phyloP scores from a whole-genome alignment of 2,113 vertebrate genomes.

The Lagopus muta region DNA sequence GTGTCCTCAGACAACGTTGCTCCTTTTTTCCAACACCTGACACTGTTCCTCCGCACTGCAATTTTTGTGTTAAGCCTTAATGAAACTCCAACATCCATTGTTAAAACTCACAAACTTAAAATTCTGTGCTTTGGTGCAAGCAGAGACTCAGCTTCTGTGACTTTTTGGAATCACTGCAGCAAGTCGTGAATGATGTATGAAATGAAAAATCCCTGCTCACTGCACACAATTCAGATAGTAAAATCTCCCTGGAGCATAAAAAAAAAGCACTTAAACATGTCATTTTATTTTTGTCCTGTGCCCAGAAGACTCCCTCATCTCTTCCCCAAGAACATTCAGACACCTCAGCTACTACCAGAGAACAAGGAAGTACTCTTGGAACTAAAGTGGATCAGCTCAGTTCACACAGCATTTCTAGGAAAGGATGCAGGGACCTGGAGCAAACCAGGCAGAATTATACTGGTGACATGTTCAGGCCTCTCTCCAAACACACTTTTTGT shows the following conservation, averaged over 20 bases:
- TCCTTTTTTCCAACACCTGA: neutral
- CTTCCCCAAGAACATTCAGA: conserved; percentile 11
- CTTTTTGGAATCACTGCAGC: conserved; percentile 54
- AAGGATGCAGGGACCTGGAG: neutral
- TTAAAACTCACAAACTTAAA: conserved; percentile 26
- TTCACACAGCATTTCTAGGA: conserved; percentile 14
- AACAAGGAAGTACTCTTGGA: neutral
- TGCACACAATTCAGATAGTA: conserved; percentile 58
- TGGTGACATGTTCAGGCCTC: neutral
- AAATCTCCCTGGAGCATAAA: conserved; percentile 58
- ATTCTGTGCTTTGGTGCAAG: conserved; percentile 18
- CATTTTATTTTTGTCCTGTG: conserved; percentile 59
- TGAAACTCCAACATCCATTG: neutral
- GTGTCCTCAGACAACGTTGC: neutral
- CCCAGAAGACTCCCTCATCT: conserved; percentile 41
- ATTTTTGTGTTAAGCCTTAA: conserved; percentile 9
- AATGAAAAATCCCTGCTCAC: conserved; percentile 67
- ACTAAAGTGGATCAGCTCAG: neutral
- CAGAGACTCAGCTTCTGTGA: neutral
- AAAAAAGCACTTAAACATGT: conserved; percentile 48
- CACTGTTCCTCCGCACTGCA: neutral
- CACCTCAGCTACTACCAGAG: conserved; percentile 20
- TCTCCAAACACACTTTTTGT: neutral
- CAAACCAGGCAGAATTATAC: conserved; percentile 29
- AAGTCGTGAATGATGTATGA: conserved; percentile 67